Conservation (phyloP, 2,113 vertebrate species). For the Ahaetulla prasina region DNA sequence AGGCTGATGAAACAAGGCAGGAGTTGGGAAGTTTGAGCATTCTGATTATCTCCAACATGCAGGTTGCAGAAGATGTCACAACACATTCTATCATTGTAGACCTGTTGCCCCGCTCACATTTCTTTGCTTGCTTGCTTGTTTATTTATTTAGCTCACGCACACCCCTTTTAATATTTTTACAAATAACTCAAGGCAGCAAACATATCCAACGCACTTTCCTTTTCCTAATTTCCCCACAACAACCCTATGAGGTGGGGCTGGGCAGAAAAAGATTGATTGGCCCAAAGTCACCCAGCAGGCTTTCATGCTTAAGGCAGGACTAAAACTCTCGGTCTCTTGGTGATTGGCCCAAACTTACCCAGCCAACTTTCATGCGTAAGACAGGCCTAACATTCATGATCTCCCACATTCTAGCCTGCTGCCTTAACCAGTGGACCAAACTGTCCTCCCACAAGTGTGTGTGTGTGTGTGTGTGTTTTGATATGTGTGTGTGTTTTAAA, state of each 20-base stretch:
- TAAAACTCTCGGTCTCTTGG: background rate
- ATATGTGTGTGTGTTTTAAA: constrained; percentile 10
- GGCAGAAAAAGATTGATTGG: background rate
- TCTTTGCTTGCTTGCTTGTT: background rate
- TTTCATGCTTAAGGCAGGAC: background rate
- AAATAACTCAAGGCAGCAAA: background rate
- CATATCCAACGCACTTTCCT: background rate
- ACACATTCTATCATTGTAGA: background rate
- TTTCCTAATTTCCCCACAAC: background rate
- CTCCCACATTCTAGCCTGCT: background rate
- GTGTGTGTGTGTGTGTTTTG: background rate
- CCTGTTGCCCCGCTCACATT: background rate
- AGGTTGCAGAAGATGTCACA: background rate
- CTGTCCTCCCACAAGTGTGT: background rate
- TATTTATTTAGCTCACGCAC: background rate
- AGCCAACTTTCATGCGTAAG: background rate
- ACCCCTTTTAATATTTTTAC: background rate
- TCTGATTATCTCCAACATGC: background rate
- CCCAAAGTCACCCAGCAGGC: background rate
- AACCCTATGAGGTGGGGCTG: background rate
- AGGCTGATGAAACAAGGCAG: background rate
- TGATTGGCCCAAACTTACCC: background rate
- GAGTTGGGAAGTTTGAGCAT: background rate
- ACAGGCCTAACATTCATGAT: background rate
- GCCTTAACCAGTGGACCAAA: background rate